Evolutionary conservation across 2,113 vertebrate genomes (phyloP).

Genomic region (Delphinus delphis): DNA sequence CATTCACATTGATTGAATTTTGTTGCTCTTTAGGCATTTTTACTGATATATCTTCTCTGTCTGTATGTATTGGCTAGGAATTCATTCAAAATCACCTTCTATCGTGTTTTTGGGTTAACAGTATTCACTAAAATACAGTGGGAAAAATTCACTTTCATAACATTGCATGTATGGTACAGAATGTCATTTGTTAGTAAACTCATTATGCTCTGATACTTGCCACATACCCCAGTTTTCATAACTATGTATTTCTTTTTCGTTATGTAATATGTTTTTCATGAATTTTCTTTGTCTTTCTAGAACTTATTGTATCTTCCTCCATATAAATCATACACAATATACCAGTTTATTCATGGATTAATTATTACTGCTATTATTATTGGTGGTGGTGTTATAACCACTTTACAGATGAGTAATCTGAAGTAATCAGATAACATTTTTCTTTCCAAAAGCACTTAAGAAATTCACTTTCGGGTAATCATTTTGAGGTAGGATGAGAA

Average conservation of each 20-base stretch:
- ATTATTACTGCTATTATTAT: neutral
- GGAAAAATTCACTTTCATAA: neutral
- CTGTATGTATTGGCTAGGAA: neutral
- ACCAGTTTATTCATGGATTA: neutral
- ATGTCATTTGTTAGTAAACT: neutral
- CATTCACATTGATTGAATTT: too few relatives aligned
- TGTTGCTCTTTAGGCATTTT: neutral
- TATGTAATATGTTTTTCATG: neutral
- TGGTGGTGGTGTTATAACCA: neutral
- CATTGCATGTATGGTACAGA: neutral
- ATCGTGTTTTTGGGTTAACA: neutral
- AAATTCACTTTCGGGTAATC: too few relatives aligned
- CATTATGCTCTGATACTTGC: neutral
- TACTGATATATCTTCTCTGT: neutral
- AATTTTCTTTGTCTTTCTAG: neutral
- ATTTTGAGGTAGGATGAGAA: too few relatives aligned
- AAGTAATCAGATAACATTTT: too few relatives aligned
- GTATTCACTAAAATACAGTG: neutral
- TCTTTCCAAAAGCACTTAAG: too few relatives aligned
- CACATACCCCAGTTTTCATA: neutral
- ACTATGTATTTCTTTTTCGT: neutral
- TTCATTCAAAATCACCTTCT: neutral
- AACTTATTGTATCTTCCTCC: neutral
- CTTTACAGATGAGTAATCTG: neutral
- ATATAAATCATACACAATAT: neutral